Evolutionary conservation across 1,140 invertebrate species (phyloP).

Genomic region (Araneus ventricosus): DNA sequence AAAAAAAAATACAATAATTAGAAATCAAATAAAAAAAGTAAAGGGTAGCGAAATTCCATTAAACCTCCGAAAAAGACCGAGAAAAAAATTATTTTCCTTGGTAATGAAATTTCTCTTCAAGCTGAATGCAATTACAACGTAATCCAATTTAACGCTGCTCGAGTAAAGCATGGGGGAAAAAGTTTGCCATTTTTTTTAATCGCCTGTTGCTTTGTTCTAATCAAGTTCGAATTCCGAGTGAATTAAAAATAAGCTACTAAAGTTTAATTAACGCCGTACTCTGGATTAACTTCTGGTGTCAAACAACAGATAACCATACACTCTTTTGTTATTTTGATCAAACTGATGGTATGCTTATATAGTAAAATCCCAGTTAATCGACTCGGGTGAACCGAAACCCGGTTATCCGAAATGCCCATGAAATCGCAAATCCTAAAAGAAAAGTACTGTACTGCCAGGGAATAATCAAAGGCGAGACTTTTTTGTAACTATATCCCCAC

Average conservation of each 20-base stretch:
- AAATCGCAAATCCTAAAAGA: too few relatives aligned
- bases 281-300: background rate
- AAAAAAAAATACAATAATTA: slow-evolving; percentile 18
- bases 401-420: too few relatives aligned
- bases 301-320: background rate
- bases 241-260: slow-evolving; percentile 27
- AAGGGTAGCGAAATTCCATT: slow-evolving; percentile 14
- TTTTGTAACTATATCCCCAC: too few relatives aligned
- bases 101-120: slow-evolving; percentile 44
- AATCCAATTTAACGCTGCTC: slow-evolving; percentile 55
- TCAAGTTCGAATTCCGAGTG: slow-evolving; percentile 13
- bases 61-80: background rate
- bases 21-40: slow-evolving; percentile 3
- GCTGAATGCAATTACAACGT: slow-evolving; percentile 48
- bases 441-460: too few relatives aligned
- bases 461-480: too few relatives aligned
- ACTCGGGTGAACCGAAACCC: too few relatives aligned
- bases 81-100: slow-evolving; percentile 25
- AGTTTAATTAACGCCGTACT: slow-evolving; percentile 28
- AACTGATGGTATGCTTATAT: too few relatives aligned
- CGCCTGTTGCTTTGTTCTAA: slow-evolving; percentile 11
- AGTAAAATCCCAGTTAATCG: too few relatives aligned
- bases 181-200: background rate
- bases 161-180: background rate
- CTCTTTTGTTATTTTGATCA: too few relatives aligned